Evolutionary conservation across 2,113 vertebrate species (phyloP), one percentile per base, ranked within the genome.

Genomic region (Anoura caudifer): DNA sequence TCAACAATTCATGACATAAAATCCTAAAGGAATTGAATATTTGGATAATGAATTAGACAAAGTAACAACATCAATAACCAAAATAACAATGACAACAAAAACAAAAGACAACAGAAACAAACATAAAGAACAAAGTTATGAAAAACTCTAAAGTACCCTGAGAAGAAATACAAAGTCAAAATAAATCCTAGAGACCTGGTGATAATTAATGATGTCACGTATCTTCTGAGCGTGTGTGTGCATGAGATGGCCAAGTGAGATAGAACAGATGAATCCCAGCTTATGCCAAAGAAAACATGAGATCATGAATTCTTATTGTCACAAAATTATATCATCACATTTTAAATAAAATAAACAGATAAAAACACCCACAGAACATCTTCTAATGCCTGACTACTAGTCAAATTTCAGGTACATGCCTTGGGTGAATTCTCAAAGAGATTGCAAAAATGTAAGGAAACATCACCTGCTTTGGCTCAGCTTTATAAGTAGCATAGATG

Each of bases 101-200:
- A 59, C 22, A 24, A 59, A 38, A 80, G 8, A 22, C 54, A 59
- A 59, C 56, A 59, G 56, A 59, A 59, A 59, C 20, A 59, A 59
- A 59, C 56, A 59, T 24, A 8, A 52, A 92, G 83, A 91, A 65
- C 56, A 56, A 73, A 73, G 9, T 81, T 86, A 52, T 16, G 59
- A 65, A 95, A 63, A 85, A 31, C 2, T 79, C 87, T 47, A 38
- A 95, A 36, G 70, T 14, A 4, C 84, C 17, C 43, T 67, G 45
- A 54, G 33, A 94, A 91, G 14, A 93, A 96, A 97, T 91, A 7
- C 47, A 97, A 89, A 96, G 9, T 16, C 2, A 54, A 97, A 88
- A 93, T 84, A 87, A 61, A 65, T 5, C 2, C 4, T 83, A 5
- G 7, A 87, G 0, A 2, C 24, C 81, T 97, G 54, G 12, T 94